Base-by-base conservation (phyloP, 2,888 invertebrate species). In the Drosophila diplacantha region DNA sequence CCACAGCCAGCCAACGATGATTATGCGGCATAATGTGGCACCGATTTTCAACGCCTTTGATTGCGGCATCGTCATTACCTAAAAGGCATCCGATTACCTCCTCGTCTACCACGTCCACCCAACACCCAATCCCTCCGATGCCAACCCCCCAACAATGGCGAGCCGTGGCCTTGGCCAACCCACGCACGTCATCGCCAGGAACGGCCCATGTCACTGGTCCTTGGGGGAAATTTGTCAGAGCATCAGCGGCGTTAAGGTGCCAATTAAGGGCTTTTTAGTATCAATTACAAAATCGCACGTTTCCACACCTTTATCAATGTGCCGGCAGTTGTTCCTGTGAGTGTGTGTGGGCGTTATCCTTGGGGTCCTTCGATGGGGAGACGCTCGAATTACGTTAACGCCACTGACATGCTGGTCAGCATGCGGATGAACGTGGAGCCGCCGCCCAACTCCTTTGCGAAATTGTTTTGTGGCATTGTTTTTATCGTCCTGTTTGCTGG, bases 211-310 rank as follows among this genome's bases (percentile, higher is more conserved):
- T 66, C 50, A 64, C 62, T 58, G 68, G 84, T 83, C 84, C 84
- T 85, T 83, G 78, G 84, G 84, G 84, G 84, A 74, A 80, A 84
- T 84, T 84, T 84, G 84, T 84, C 84, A 83, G 81, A 74, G 83
- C 84, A 86, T 85, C 85, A 83, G 78, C 71, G 80, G 83, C 83
- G 85, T 85, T 86, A 86, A 86, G 86, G 85, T 87, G 86, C 86
- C 87, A 87, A 87, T 87, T 87, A 87, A 86, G 86, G 86, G 87
- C 86, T 87, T 87, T 87, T 88, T 87, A 87, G 87, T 87, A 87
- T 87, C 88, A 88, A 87, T 87, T 88, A 87, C 88, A 86, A 86
- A 78, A 80, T 83, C 83, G 83, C 86, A 86, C 87, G 85, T 82
- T 81, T 81, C 81, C 80, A 72, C 83, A 81, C 81, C 81, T 81